A percentile compares a stretch with the other conserved stretches of the same genome.
Conservation (phyloP, 2,888 invertebrate species). For the Chloroclysta siterata region DNA sequence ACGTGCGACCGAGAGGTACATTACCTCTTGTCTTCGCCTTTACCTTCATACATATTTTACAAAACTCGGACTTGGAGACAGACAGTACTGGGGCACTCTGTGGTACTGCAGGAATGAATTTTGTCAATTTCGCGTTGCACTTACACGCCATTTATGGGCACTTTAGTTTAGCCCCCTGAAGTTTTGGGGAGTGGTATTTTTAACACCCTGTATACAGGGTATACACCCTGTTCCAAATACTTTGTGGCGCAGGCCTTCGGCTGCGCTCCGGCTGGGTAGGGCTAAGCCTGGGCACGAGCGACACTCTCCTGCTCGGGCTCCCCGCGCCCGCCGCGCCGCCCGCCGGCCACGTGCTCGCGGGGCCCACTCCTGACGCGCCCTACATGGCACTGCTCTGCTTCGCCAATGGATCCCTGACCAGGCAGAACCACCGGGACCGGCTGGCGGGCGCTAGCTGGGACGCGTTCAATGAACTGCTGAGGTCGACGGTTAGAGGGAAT, state of each 20-base stretch:
- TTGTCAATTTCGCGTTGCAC: too few relatives aligned
- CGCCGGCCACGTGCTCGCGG: conserved; percentile 94
- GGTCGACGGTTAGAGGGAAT: conserved; percentile 95
- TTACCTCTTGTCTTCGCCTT: too few relatives aligned
- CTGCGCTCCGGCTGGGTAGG: conserved; percentile 92
- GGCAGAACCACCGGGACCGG: conserved; percentile 92
- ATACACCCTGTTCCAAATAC: too few relatives aligned
- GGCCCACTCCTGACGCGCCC: conserved; percentile 90
- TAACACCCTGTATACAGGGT: too few relatives aligned
- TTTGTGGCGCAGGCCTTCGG: conserved; percentile 87
- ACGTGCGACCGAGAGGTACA: too few relatives aligned
- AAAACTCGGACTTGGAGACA: too few relatives aligned
- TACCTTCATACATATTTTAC: too few relatives aligned
- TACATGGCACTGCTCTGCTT: conserved; percentile 97
- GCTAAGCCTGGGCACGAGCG: conserved; percentile 96
- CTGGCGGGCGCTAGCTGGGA: conserved; percentile 93
- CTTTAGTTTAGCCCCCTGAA: too few relatives aligned
- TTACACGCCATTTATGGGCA: too few relatives aligned
- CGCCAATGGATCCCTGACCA: conserved; percentile 96
- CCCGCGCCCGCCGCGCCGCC: conserved; percentile 87
- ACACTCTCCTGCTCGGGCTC: conserved; percentile 94
- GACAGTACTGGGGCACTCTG: too few relatives aligned
- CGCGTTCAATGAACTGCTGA: conserved; percentile 91
- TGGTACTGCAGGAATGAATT: too few relatives aligned
- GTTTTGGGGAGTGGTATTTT: too few relatives aligned